Conservation (phyloP, 2,888 invertebrate species). For the Lissonota sp. region DNA sequence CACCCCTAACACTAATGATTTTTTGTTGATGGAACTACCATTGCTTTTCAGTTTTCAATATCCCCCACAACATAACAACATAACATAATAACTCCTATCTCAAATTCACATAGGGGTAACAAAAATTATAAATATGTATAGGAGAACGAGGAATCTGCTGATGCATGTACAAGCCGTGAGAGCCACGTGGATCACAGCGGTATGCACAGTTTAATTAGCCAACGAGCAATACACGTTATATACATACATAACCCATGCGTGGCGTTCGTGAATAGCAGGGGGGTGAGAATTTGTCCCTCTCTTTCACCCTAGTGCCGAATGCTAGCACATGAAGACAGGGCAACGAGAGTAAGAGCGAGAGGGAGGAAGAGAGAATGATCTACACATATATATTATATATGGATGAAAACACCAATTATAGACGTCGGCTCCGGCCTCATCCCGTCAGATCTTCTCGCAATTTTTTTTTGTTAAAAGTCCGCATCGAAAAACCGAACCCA, state of each 20-base stretch:
- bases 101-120: too few species aligned
- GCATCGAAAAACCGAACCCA: too few species aligned
- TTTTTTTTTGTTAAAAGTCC: too few species aligned
- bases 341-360: constrained; percentile 14
- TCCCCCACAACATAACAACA: too few species aligned
- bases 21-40: too few species aligned
- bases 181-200: constrained; percentile 51
- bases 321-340: constrained; percentile 31
- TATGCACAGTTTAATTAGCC: constrained; percentile 67
- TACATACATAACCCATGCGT: background rate
- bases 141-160: constrained; percentile 55
- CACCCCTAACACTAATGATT: too few species aligned
- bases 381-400: constrained; percentile 7
- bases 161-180: constrained; percentile 47
- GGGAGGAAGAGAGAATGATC: constrained; percentile 19
- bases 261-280: constrained; percentile 11
- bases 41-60: too few species aligned
- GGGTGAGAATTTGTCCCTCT: constrained; percentile 33
- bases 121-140: background rate
- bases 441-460: too few species aligned
- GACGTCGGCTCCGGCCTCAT: too few species aligned
- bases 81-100: too few species aligned
- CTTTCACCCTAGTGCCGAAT: constrained; percentile 26
- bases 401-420: too few species aligned
- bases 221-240: constrained; percentile 51